phyloP scores from a whole-genome alignment of 2,888 invertebrate species.

The Melangyna quadrimaculata region DNA sequence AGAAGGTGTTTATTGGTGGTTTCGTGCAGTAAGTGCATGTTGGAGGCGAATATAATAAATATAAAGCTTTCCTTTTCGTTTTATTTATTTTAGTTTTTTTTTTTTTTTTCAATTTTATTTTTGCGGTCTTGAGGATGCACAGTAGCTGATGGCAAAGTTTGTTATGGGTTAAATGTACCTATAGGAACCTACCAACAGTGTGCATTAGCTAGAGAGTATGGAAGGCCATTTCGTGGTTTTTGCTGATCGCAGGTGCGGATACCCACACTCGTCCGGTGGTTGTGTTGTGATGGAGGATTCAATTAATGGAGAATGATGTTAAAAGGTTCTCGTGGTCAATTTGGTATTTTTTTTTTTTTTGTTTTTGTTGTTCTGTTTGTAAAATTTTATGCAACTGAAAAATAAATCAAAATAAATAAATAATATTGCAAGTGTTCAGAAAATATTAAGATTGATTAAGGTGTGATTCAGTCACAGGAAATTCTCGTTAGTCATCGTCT shows the following conservation, averaged over 20 bases:
- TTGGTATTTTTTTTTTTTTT: not conserved
- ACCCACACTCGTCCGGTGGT: not conserved
- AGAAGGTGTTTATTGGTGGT: constrained; percentile 71
- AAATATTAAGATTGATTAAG: constrained; percentile 11
- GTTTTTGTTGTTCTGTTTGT: no score
- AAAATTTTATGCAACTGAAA: constrained; percentile 2
- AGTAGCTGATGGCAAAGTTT: constrained; percentile 66
- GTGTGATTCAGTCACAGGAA: not conserved
- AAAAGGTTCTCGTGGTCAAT: constrained; percentile 54
- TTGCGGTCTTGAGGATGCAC: constrained; percentile 57
- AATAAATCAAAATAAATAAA: not conserved
- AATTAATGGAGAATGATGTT: constrained; percentile 68
- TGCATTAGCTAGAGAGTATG: not conserved
- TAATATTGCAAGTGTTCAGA: constrained; percentile 16
- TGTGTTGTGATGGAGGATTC: constrained; percentile 61
- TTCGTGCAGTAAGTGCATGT: constrained; percentile 70
- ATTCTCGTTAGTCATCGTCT: not conserved
- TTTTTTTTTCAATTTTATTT: constrained; percentile 2
- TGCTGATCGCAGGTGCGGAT: constrained; percentile 44
- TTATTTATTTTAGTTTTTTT: not conserved
- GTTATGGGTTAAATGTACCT: constrained; percentile 46
- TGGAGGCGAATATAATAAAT: constrained; percentile 70
- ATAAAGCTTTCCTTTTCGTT: constrained; percentile 32
- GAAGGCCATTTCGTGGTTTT: constrained; percentile 41
- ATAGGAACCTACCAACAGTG: no score